Conservation (phyloP, 2,888 invertebrate genomes). For the Antitype chi region DNA sequence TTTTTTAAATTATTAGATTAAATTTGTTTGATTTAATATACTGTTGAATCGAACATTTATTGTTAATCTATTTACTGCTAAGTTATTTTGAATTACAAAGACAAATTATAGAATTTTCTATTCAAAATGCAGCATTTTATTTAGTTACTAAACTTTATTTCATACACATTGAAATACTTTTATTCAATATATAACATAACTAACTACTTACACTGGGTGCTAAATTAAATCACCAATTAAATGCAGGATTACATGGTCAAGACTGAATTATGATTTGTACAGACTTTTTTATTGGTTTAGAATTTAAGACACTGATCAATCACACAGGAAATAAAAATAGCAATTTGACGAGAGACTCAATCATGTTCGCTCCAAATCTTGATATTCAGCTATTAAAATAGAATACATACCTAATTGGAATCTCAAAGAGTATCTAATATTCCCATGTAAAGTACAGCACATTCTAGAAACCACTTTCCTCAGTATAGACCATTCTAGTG, state of each 20-base stretch:
- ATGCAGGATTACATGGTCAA: background rate
- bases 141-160: too few relatives aligned
- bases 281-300: background rate
- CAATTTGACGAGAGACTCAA: background rate
- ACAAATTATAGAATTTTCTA: too few relatives aligned
- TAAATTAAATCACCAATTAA: too few relatives aligned
- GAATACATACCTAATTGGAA: background rate
- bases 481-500: constrained; percentile 5
- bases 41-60: background rate
- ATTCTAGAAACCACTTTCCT: background rate
- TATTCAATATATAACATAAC: too few relatives aligned
- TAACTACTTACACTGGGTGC: too few relatives aligned
- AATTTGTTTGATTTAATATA: background rate
- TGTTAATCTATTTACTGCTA: too few relatives aligned
- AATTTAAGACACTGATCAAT: background rate
- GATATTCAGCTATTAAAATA: background rate
- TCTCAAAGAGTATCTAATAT: background rate
- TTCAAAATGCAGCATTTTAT: background rate
- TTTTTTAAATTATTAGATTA: too few relatives aligned
- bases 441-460: background rate
- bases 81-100: too few relatives aligned
- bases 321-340: background rate
- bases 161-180: too few relatives aligned
- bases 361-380: background rate
- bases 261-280: background rate